A percentile compares a stretch with the other conserved stretches of the same genome.
Evolutionary conservation across 92 coral and sea anemone species (phyloP).

Genomic region (Palythoa heliodiscus): DNA sequence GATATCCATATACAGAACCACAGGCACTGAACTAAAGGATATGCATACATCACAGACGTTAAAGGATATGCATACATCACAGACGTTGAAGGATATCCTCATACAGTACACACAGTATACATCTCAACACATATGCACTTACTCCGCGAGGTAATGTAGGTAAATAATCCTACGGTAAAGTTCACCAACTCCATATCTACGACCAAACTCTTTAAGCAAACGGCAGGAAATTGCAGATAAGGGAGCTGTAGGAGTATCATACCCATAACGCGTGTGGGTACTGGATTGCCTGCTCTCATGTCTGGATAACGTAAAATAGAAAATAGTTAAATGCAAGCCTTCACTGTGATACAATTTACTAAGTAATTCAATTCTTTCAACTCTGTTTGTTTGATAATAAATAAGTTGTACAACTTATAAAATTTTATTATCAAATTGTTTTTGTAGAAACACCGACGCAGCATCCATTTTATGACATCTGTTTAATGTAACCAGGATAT

Average conservation of each 20-base stretch:
- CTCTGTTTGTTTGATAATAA: no score
- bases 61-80: no score
- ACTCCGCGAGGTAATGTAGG: slow-evolving; percentile 81
- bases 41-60: neutral
- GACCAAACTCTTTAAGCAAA: slow-evolving; percentile 83
- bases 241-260: slow-evolving; percentile 73
- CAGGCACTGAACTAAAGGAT: neutral
- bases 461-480: no score
- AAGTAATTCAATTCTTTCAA: no score
- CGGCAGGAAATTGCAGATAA: slow-evolving; percentile 77
- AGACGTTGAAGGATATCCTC: no score
- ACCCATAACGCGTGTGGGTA: slow-evolving; percentile 64
- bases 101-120: neutral
- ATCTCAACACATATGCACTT: slow-evolving; percentile 16
- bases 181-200: slow-evolving; percentile 84
- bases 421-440: no score
- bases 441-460: no score
- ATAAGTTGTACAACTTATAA: no score
- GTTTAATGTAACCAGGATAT: no score
- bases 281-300: slow-evolving; percentile 55
- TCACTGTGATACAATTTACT: no score
- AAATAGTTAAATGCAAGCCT: neutral
- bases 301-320: slow-evolving; percentile 23
- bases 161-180: slow-evolving; percentile 75
- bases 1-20: no score